Evolutionary conservation across 2,888 invertebrate genomes (phyloP), one percentile per base, ranked within the genome.

Genomic region (Ceramica pisi): DNA sequence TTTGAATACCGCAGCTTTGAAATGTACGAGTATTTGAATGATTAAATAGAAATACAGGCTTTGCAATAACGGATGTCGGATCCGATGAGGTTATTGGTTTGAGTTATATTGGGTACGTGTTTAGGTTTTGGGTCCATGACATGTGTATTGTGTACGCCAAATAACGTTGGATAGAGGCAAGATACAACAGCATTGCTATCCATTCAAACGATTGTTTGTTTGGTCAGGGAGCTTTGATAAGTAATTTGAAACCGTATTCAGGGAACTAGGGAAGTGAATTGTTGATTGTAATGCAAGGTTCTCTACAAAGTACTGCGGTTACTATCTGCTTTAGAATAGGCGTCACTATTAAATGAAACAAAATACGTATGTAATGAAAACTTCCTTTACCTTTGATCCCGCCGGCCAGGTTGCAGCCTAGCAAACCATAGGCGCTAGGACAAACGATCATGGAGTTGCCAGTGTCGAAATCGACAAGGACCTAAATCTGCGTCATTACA

Each of bases 1-100:
- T 83, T 77, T 81, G 84, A 81, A 84, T 76, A 66, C 38, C 38
- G n/a, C 69, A 62, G 63, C 50, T 68, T 77, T 64, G 41, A 67
- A 80, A 84, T 76, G 67, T 76, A 65, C 51, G 26, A 51, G 60
- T 16, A 63, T 70, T 74, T 80, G 71, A 84, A 75, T 82, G 68
- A 82, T 80, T 84, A 71, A 75, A 74, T 82, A 64, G 41, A 51
- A 77, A 72, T 48, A 71, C 53, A 59, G 77, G 35, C 48, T 53
- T 48, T 60, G 71, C 67, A 53, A 51, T 68, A 68, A 46, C 75
- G 46, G 59, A 63, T 68, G 55, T 62, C n/a, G 48, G 26, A 69
- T 59, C 7, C 12, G 46, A 51, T 61, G 78, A 48, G 26, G 61
- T 66, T 75, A 70, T 80, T 80, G 55, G 59, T 71, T 68, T 35